These are phyloP conservation scores for Diorhabda sublineata DNA, from an alignment of 1,140 invertebrate genomes.

Conservation along the genomic window DNA sequence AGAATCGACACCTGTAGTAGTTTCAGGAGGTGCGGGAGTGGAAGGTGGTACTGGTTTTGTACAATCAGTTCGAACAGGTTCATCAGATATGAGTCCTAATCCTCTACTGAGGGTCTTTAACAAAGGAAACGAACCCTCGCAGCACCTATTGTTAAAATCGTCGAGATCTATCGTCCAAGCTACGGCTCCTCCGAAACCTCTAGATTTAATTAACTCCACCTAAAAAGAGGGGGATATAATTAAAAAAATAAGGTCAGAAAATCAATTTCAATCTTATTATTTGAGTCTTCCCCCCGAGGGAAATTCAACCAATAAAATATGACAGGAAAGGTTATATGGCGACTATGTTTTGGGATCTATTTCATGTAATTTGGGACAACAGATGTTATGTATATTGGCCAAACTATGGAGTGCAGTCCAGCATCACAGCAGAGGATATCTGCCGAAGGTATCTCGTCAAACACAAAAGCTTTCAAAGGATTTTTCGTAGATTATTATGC, in stretches of 20 bases:
- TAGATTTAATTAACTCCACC: constrained; percentile 66
- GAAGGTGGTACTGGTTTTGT: constrained; percentile 60
- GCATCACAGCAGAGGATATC: no score
- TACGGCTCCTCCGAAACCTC: constrained; percentile 73
- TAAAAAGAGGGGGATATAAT: constrained; percentile 35
- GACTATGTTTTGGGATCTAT: no score
- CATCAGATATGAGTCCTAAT: constrained; percentile 61
- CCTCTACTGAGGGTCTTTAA: constrained; percentile 68
- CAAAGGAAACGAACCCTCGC: constrained; percentile 69
- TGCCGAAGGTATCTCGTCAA: no score
- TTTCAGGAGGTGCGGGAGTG: constrained; percentile 66
- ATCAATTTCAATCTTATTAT: no score
- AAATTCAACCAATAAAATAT: neutral
- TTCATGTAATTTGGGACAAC: no score
- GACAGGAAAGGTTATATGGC: no score
- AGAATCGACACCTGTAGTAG: constrained; percentile 57
- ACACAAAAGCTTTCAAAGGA: no score
- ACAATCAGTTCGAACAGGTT: constrained; percentile 56
- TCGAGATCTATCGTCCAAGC: constrained; percentile 91
- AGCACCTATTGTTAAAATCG: constrained; percentile 80
- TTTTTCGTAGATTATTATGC: no score
- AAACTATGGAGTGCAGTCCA: no score
- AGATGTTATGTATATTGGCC: no score
- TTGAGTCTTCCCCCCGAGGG: no score
- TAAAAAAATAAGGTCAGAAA: no score